Conservation (phyloP, 23 tunicate species). For the Pegea sp. region DNA sequence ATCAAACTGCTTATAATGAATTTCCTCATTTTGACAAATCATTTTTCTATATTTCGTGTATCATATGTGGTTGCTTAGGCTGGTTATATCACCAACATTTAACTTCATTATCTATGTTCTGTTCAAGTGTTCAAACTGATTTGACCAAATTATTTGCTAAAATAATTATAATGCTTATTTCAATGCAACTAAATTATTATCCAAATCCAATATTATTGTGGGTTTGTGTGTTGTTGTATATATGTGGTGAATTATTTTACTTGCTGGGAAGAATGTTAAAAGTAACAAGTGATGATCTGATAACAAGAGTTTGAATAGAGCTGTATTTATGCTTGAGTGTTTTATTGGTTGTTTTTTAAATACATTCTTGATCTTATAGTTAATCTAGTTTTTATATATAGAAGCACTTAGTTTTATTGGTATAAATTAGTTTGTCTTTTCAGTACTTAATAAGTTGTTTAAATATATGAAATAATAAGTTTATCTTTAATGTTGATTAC, state of each 20-base stretch:
- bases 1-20: constrained; percentile 14
- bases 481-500: too few relatives aligned
- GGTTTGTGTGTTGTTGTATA: constrained; percentile 26
- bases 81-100: constrained; percentile 51
- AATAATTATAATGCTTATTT: constrained; percentile 23
- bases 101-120: constrained; percentile 6
- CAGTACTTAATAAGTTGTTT: too few relatives aligned
- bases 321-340: too few relatives aligned
- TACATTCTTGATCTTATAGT: not conserved
- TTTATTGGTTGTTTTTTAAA: constrained; percentile 27
- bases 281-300: constrained; percentile 16
- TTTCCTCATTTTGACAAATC: constrained; percentile 37
- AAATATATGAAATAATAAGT: too few relatives aligned
- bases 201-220: constrained; percentile 15
- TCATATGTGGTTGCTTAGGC: constrained; percentile 54
- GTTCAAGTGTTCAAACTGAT: constrained; percentile 6
- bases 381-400: too few relatives aligned
- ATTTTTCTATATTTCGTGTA: constrained; percentile 42
- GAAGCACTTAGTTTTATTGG: too few relatives aligned
- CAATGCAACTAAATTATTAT: constrained; percentile 42
- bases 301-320: too few relatives aligned
- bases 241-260: constrained; percentile 39
- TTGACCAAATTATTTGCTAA: constrained; percentile 38
- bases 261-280: constrained; percentile 21
- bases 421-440: too few relatives aligned